Conservation (phyloP, 2,797 vertebrate species). For the Galagoides demidoff region DNA sequence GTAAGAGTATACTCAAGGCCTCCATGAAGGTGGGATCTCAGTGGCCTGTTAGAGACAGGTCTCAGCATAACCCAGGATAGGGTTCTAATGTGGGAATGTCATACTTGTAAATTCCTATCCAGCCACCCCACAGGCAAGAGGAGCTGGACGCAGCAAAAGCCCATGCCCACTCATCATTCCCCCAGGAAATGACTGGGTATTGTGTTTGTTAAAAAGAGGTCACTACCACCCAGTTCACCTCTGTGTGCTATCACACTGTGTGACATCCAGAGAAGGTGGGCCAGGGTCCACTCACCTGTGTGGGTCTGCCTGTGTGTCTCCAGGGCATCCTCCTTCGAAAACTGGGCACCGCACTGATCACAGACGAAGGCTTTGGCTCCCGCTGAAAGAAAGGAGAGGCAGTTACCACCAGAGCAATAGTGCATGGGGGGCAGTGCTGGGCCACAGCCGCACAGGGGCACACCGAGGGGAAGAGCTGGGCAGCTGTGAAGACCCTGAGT, state of each 20-base stretch:
- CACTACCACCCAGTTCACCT: neutral
- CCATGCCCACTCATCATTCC: neutral
- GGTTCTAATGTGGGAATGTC: neutral
- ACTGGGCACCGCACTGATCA: conserved; percentile 98
- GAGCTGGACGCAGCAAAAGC: neutral
- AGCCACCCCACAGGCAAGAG: no score
- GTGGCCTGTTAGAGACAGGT: neutral
- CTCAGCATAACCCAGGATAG: neutral
- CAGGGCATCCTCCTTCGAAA: conserved; percentile 97
- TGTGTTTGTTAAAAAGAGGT: fast-evolving
- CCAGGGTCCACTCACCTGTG: conserved; percentile 90
- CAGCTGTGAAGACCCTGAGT: neutral
- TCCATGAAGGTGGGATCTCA: neutral
- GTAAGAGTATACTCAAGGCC: neutral
- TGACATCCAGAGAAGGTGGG: neutral
- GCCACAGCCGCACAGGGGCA: neutral
- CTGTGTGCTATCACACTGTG: fast-evolving
- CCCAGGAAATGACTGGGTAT: neutral
- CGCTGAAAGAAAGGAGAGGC: conserved; percentile 85
- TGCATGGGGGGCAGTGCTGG: neutral
- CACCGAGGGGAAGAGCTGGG: neutral
- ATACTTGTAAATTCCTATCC: neutral
- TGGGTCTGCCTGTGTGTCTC: conserved; percentile 97
- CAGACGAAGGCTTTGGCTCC: conserved; percentile 98
- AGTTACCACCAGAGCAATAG: neutral